phyloP scores from a whole-genome alignment of 2,888 invertebrate genomes.

The Lottia scabra region DNA sequence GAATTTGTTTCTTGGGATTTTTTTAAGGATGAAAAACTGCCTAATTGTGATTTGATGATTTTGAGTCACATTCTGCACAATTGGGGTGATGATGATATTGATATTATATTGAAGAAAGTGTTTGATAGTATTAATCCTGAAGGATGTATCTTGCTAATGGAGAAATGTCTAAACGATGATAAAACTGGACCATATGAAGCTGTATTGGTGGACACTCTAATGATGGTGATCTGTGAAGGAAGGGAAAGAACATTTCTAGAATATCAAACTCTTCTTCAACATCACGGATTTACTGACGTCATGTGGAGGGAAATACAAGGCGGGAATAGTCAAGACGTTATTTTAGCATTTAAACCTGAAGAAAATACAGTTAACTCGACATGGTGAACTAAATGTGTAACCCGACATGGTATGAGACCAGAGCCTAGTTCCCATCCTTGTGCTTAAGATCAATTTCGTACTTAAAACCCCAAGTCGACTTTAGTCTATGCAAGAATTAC shows the following conservation, averaged over 20 bases:
- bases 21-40: constrained; percentile 43
- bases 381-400: too few species aligned
- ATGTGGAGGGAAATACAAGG: constrained; percentile 35
- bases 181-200: constrained; percentile 46
- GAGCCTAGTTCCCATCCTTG: too few species aligned
- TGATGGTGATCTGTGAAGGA: constrained; percentile 45
- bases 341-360: constrained; percentile 42
- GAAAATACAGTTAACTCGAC: too few species aligned
- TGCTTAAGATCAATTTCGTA: too few species aligned
- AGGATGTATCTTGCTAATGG: constrained; percentile 50
- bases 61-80: constrained; percentile 54
- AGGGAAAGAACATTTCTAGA: constrained; percentile 45
- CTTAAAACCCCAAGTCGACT: too few species aligned
- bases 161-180: constrained; percentile 47
- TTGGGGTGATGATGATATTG: constrained; percentile 41
- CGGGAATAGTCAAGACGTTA: constrained; percentile 44
- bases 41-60: constrained; percentile 48
- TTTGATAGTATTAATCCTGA: constrained; percentile 47
- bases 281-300: constrained; percentile 44
- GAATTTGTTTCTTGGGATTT: too few species aligned
- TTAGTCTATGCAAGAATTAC: too few species aligned
- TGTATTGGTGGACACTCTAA: constrained; percentile 44
- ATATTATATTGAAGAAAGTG: constrained; percentile 44
- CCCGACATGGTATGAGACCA: too few species aligned
- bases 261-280: constrained; percentile 41